Evolutionary conservation across 2,888 invertebrate genomes (phyloP), one percentile per base, ranked within the genome.

Genomic region (Ommatoiulus sabulosus): DNA sequence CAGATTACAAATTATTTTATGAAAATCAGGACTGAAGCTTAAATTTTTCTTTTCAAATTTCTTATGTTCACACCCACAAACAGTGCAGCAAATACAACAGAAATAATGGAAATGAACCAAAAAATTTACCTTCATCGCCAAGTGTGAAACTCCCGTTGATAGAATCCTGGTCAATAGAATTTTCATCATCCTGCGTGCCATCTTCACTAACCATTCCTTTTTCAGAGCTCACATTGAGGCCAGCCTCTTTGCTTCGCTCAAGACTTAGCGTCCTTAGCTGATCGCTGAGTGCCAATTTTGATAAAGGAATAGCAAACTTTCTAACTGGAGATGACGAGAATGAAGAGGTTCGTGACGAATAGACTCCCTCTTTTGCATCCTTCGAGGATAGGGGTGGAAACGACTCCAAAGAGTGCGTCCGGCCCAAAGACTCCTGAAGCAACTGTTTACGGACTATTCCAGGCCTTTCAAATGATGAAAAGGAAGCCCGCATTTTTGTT

Each of bases 331-430:
- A 72, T 24, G 72, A 72, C 5, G 72, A 24, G 24, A 63, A 20
- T 20, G 72, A 72, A 7, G 72, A 10, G 0, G 72, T 8, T 24
- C n/a, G 72, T 10, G 72, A 24, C 10, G 72, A 24, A 72, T 72
- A 72, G 72, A 72, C 10, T 2, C 72, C 85, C 8, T 85, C 85
- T 20, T 85, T 85, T 44, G 85, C 7, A 44, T 85, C 85, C 44
- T 46, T 85, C n/a, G 44, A 6, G 4, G 10, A 44, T 8, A 10
- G 85, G 5, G 85, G 5, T 44, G 85, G 85, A 44, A 87, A 57
- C 17, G 87, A 44, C 87, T 87, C 87, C 57, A 87, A 57, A 17
- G 87, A 87, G 17, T 52, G 87, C 8, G 87, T 87, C 15, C 87
- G 20, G 3, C 48, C 48, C 52, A 87, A 8, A 2, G 87, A 48